Percentiles rank a stretch among this genome's conserved stretches.
Conservation (phyloP, 2,113 vertebrate genomes). For the Odontophorus gujanensis region DNA sequence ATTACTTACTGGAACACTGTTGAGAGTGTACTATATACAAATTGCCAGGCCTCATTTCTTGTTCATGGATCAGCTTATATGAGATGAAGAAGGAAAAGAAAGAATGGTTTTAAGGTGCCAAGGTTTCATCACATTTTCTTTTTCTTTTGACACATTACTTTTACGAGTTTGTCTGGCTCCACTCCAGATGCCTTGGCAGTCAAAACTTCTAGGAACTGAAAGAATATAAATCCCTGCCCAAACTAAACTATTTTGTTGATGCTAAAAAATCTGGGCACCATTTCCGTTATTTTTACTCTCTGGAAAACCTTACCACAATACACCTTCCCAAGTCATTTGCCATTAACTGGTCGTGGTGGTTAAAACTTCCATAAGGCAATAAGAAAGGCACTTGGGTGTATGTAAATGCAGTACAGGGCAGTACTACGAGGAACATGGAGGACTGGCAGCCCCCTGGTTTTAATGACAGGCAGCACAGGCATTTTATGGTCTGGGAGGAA, state of each 20-base stretch:
- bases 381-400: neutral
- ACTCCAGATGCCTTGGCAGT: constrained; percentile 23
- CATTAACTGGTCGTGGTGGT: neutral
- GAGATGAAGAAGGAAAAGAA: neutral
- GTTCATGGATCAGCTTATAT: constrained; percentile 24
- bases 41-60: constrained; percentile 32
- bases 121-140: constrained; percentile 32
- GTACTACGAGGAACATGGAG: neutral
- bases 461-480: neutral
- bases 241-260: constrained; percentile 8
- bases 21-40: constrained; percentile 32
- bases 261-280: neutral
- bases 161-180: neutral
- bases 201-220: constrained; percentile 4
- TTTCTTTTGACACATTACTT: neutral
- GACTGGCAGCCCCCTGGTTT: neutral
- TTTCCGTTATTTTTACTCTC: neutral
- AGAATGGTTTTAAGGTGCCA: neutral
- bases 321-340: neutral
- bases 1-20: constrained; percentile 8
- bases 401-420: neutral
- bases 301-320: neutral
- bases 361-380: neutral
- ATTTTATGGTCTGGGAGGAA: neutral
- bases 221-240: neutral